A percentile compares a stretch with the other conserved stretches of the same genome.
phyloP scores from a whole-genome alignment of 1,140 invertebrate species.

The Drosophila rhopaloa region DNA sequence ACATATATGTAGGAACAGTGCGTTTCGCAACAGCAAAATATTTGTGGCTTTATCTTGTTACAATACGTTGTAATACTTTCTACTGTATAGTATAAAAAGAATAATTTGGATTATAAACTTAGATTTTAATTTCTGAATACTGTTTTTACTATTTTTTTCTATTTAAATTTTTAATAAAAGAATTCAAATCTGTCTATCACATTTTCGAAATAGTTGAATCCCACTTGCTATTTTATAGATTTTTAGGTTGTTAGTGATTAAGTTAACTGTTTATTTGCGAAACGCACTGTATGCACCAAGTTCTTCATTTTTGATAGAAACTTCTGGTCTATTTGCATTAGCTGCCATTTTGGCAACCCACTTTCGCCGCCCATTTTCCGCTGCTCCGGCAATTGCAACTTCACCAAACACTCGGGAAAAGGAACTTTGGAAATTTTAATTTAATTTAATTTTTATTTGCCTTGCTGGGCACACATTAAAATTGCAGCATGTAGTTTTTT shows the following conservation, averaged over 20 bases:
- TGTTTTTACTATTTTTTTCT: no score
- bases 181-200: no score
- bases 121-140: no score
- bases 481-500: conserved; percentile 62
- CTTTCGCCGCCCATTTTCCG: not conserved
- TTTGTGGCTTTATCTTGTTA: not conserved
- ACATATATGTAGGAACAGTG: conserved; percentile 22
- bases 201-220: no score
- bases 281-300: conserved; percentile 21
- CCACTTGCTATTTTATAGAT: not conserved
- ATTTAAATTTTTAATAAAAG: no score
- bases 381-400: conserved; percentile 33
- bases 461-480: conserved; percentile 71
- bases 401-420: conserved; percentile 37
- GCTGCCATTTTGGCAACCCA: conserved; percentile 16
- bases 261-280: not conserved
- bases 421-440: conserved; percentile 68
- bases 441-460: conserved; percentile 77
- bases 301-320: conserved; percentile 29
- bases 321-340: conserved; percentile 36
- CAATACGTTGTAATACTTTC: no score
- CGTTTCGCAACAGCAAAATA: conserved; percentile 7
- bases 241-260: not conserved
- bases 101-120: no score
- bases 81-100: no score